Conservation (phyloP, 35 echinoderm and acorn worm species). For the Lytechinus pictus region DNA sequence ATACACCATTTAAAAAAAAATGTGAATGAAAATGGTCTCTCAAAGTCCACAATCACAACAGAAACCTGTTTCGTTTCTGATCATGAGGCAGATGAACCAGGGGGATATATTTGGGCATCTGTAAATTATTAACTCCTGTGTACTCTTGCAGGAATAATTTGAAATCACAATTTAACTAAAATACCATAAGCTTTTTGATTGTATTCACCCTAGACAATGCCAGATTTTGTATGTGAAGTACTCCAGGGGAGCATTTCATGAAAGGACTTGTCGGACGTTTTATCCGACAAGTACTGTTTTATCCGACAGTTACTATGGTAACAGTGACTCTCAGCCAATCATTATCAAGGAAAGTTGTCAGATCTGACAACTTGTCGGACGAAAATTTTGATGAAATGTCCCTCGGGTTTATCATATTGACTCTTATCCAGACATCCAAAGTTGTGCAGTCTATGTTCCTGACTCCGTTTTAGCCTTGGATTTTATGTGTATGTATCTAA, state of each 20-base stretch:
- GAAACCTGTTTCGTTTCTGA: not conserved
- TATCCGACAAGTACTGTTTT: too few species aligned
- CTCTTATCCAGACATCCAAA: not conserved
- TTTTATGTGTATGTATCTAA: not conserved
- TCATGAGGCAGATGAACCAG: not conserved
- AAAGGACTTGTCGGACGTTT: too few species aligned
- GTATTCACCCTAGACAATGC: not conserved
- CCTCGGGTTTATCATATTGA: too few species aligned
- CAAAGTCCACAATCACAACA: too few species aligned
- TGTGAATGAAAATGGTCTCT: not conserved
- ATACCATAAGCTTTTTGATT: not conserved
- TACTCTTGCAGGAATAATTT: too few species aligned
- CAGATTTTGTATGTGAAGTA: not conserved
- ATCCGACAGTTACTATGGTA: too few species aligned
- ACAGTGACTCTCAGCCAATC: too few species aligned
- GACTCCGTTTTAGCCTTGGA: not conserved
- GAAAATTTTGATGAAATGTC: too few species aligned
- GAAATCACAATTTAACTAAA: too few species aligned
- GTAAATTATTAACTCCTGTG: not conserved
- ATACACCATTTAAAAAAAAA: not conserved
- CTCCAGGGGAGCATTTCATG: not conserved
- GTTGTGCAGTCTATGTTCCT: not conserved
- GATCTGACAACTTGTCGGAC: too few species aligned
- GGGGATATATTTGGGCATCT: not conserved
- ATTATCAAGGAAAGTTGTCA: too few species aligned